phyloP scores from a whole-genome alignment of 2,888 invertebrate species.

The Pterostichus madidus region DNA sequence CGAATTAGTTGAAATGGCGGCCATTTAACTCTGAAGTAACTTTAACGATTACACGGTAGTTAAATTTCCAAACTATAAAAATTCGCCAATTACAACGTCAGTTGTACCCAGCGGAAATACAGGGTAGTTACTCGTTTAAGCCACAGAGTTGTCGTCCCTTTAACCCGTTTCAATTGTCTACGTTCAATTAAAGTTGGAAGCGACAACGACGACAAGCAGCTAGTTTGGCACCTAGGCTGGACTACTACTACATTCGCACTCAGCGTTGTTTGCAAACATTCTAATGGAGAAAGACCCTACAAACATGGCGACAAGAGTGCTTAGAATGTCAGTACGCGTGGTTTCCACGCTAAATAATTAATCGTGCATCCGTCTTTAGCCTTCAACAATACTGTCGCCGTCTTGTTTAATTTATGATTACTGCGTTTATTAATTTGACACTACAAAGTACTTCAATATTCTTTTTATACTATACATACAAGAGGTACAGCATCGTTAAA shows the following conservation, averaged over 20 bases:
- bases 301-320: not conserved
- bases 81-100: conserved; percentile 36
- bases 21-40: conserved; percentile 17
- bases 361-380: conserved; percentile 4
- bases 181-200: conserved; percentile 53
- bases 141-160: conserved; percentile 37
- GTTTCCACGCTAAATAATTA: conserved; percentile 33
- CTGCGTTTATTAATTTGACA: conserved; percentile 1
- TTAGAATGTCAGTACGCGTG: conserved; percentile 3
- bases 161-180: conserved; percentile 57
- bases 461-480: too few species aligned
- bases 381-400: conserved; percentile 6
- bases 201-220: conserved; percentile 7
- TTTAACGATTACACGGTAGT: conserved; percentile 28
- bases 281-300: conserved; percentile 9
- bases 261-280: conserved; percentile 39
- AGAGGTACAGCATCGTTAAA: too few species aligned
- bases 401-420: conserved; percentile 45
- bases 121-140: conserved; percentile 37
- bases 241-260: conserved; percentile 3
- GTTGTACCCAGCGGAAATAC: not conserved
- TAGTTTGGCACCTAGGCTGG: conserved; percentile 14
- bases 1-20: too few species aligned
- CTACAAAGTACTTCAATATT: not conserved
- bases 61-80: conserved; percentile 33